Conservation (phyloP, 2,113 vertebrate genomes). For the Orycteropus afer region DNA sequence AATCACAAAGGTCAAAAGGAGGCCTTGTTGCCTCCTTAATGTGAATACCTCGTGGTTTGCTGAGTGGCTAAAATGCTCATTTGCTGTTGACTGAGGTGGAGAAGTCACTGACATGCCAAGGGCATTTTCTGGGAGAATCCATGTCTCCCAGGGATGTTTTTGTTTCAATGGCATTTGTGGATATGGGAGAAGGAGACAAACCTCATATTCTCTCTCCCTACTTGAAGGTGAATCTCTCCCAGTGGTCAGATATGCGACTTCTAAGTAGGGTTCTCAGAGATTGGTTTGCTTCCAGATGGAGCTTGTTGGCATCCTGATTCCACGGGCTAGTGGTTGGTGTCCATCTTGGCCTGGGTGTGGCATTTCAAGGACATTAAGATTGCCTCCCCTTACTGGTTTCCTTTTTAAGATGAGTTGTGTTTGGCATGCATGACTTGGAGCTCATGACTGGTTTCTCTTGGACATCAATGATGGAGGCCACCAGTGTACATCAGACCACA, state of each 20-base stretch:
- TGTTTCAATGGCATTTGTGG: not conserved
- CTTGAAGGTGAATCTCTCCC: not conserved
- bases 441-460: not conserved
- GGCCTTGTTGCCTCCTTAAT: conserved; percentile 3
- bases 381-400: not conserved
- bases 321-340: not conserved
- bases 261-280: not conserved
- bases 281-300: not conserved
- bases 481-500: not conserved
- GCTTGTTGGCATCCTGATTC: too few relatives aligned
- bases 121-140: not conserved
- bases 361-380: not conserved
- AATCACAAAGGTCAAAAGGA: conserved; percentile 63
- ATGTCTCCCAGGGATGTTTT: not conserved
- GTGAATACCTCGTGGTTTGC: not conserved
- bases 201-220: not conserved
- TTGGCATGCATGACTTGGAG: not conserved
- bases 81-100: not conserved
- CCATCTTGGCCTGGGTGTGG: not conserved
- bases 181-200: not conserved
- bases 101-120: not conserved
- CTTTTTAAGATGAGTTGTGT: not conserved
- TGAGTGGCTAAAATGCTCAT: not conserved
- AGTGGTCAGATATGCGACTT: rapidly evolving
- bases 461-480: not conserved